phyloP scores from a whole-genome alignment of 2,797 vertebrate species.

The Lycodopsis pacificus region DNA sequence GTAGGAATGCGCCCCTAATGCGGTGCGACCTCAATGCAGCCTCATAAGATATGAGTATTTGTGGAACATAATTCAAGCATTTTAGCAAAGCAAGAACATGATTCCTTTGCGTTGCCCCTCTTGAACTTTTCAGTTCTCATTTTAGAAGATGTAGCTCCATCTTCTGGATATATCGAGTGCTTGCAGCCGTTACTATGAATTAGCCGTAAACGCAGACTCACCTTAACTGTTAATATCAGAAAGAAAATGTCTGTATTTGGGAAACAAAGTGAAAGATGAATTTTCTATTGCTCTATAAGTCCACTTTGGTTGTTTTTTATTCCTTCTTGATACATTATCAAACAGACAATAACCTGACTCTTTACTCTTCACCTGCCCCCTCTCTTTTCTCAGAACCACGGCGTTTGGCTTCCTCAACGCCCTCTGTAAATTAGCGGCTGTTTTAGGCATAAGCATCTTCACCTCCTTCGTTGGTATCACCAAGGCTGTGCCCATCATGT shows the following conservation, averaged over 20 bases:
- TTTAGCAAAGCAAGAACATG: background rate
- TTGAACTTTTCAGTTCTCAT: slow-evolving; percentile 11
- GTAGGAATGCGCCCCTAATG: background rate
- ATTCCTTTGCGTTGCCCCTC: background rate
- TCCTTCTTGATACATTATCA: background rate
- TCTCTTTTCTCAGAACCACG: slow-evolving; percentile 85
- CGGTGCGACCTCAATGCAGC: background rate
- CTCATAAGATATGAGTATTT: background rate
- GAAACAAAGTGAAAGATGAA: background rate
- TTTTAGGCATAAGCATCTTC: slow-evolving; percentile 98
- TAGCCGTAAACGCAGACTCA: background rate
- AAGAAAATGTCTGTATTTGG: background rate
- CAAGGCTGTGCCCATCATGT: slow-evolving; percentile 95
- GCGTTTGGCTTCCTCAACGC: slow-evolving; percentile 98
- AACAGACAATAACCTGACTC: slow-evolving; percentile 1
- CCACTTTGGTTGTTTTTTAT: background rate
- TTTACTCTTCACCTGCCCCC: background rate
- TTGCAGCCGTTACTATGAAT: slow-evolving; percentile 4
- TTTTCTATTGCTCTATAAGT: background rate
- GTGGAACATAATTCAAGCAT: background rate
- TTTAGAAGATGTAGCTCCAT: slow-evolving; percentile 41
- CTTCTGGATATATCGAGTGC: slow-evolving; percentile 48
- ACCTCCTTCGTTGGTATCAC: slow-evolving; percentile 97
- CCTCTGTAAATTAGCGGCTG: slow-evolving; percentile 94
- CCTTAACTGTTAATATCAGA: background rate